Base-by-base conservation (phyloP, 2,888 invertebrate genomes). In the Xanthorhoe spadicearia region DNA sequence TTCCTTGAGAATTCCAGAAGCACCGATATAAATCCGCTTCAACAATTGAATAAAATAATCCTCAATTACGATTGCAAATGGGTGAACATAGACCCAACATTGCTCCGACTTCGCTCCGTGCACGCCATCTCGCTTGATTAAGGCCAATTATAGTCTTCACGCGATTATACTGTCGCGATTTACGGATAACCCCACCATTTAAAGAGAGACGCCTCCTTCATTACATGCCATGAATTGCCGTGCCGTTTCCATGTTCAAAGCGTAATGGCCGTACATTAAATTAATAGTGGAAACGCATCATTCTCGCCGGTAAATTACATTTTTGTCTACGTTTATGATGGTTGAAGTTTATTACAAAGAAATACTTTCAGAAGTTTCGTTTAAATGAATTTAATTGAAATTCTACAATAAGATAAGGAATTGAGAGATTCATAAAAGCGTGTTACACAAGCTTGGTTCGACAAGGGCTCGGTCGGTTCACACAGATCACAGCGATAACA, bases 101-200 rank as follows among this genome's bases (percentile, higher is more conserved):
- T 71, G 78, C 77, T 77, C 72, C 69, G 69, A 62, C 58, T 63
- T 56, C 63, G 62, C 52, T 74, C 58, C 64, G 70, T 67, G 81
- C 88, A 83, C 86, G 87, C 84, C 83, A 89, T 85, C 83, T 88
- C 81, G 84, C 87, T 88, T 88, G 85, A 90, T 90, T 88, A 87
- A 85, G 78, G 81, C 85, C 89, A 89, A 90, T 90, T 89, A 90
- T 81, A 82, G 83, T 82, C 81, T 87, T 87, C 85, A 86, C 86
- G 86, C 87, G 85, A 90, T 89, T 87, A 86, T 83, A 83, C 85
- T 83, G 86, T 83, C 84, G 80, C 84, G 83, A 84, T 87, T 86
- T 84, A 85, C 83, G 84, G 83, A 86, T 85, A 86, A 83, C 84
- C 84, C 84, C 76, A 78, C 86, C 86, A 85, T 86, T 87, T 84